Evolutionary conservation across 1,140 invertebrate genomes (phyloP).

Genomic region (Heterodera schachtii): DNA sequence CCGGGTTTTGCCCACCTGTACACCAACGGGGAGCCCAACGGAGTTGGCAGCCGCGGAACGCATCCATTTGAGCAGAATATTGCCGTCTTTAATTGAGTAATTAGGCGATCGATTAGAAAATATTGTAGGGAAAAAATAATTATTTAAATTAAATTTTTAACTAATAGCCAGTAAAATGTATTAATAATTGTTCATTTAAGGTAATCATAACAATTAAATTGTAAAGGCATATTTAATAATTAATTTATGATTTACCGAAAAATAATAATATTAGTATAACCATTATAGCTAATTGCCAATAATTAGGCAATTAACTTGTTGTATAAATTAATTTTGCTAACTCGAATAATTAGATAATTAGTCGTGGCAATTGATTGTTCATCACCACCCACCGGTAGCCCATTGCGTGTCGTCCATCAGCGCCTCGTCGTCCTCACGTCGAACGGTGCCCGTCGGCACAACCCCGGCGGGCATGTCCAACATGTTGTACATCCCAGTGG

Average conservation of each 20-base stretch:
- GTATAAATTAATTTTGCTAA: too few relatives aligned
- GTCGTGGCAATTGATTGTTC: too few relatives aligned
- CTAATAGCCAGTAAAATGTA: too few relatives aligned
- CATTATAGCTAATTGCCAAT: too few relatives aligned
- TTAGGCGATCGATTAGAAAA: conserved; percentile 2
- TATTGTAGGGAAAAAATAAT: neutral
- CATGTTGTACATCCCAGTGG: conserved; percentile 56
- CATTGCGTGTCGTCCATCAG: conserved; percentile 45
- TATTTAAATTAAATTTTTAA: too few relatives aligned
- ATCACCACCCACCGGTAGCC: conserved; percentile 37
- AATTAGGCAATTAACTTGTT: too few relatives aligned
- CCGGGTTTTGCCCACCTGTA: conserved; percentile 46
- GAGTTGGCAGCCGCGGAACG: conserved; percentile 50
- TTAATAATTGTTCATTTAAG: too few relatives aligned
- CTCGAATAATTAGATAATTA: too few relatives aligned
- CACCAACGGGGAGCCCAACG: conserved; percentile 45
- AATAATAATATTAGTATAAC: too few relatives aligned
- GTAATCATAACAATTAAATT: too few relatives aligned
- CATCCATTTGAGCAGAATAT: conserved; percentile 54
- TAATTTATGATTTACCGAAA: too few relatives aligned
- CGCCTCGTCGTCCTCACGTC: conserved; percentile 38
- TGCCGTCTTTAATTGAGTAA: conserved; percentile 42
- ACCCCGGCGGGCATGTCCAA: conserved; percentile 51
- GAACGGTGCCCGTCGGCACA: conserved; percentile 42
- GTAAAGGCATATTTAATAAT: too few relatives aligned